Evolutionary conservation across 2,888 invertebrate genomes (phyloP).

Genomic region (Parelbella ahira): DNA sequence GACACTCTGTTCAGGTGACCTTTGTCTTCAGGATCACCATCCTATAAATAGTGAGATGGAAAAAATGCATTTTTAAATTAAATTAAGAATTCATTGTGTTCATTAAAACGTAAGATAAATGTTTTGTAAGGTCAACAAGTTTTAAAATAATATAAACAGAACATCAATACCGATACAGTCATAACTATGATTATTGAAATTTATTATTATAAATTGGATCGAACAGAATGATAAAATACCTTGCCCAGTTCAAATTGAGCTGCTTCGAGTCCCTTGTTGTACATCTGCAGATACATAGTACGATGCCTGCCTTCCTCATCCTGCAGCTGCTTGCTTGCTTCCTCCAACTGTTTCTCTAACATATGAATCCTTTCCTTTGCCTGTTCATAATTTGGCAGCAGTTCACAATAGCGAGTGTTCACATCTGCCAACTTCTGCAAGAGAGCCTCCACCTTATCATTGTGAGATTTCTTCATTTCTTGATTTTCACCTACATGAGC

Average conservation of each 20-base stretch:
- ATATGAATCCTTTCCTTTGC: slow-evolving; percentile 86
- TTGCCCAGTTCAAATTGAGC: slow-evolving; percentile 86
- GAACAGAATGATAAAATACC: too few relatives aligned
- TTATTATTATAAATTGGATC: too few relatives aligned
- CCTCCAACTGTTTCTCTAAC: slow-evolving; percentile 86
- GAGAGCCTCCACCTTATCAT: slow-evolving; percentile 88
- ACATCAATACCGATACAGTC: too few relatives aligned
- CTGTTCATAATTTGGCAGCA: slow-evolving; percentile 86
- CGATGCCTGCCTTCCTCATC: slow-evolving; percentile 88
- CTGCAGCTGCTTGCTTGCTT: slow-evolving; percentile 83
- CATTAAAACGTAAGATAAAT: too few relatives aligned
- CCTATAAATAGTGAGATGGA: slow-evolving; percentile 53
- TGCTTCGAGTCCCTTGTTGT: slow-evolving; percentile 90
- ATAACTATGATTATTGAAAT: too few relatives aligned
- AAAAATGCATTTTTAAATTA: too few relatives aligned
- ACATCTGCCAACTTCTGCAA: slow-evolving; percentile 87
- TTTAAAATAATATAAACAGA: too few relatives aligned
- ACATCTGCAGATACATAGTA: slow-evolving; percentile 90
- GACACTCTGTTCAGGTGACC: slow-evolving; percentile 85
- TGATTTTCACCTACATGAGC: slow-evolving; percentile 83
- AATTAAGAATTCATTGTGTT: too few relatives aligned
- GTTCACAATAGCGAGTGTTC: slow-evolving; percentile 88
- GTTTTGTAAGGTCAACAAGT: too few relatives aligned
- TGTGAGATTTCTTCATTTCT: slow-evolving; percentile 88
- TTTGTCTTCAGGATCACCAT: slow-evolving; percentile 57